Conservation (phyloP, 2,113 vertebrate genomes). For the Perccottus glenii region DNA sequence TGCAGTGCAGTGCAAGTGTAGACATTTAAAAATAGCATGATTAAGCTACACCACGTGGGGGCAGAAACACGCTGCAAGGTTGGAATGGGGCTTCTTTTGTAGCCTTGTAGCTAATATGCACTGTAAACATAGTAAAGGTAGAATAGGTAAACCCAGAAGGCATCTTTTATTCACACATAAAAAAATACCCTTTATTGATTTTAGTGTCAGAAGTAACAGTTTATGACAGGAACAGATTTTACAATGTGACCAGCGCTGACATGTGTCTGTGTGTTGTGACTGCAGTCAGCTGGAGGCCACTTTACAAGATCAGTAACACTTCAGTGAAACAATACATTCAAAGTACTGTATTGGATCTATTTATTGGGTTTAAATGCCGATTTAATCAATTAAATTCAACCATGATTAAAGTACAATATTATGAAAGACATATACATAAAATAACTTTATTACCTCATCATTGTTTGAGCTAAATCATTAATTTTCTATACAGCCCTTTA, state of each 20-base stretch:
- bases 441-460: slow-evolving; percentile 7
- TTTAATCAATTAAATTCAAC: slow-evolving; percentile 1
- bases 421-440: slow-evolving; percentile 5
- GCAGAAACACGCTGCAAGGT: background rate
- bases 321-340: background rate
- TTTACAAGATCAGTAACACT: no score
- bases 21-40: background rate
- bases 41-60: background rate
- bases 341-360: background rate
- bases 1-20: background rate
- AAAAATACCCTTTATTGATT: slow-evolving; percentile 45
- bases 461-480: slow-evolving; percentile 46
- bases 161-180: slow-evolving; percentile 13
- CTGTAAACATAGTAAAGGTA: no score
- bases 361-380: background rate
- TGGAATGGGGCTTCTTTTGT: background rate
- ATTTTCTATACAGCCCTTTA: slow-evolving; percentile 68
- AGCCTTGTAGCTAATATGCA: no score
- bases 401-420: background rate
- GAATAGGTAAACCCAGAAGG: background rate
- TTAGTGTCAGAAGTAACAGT: slow-evolving; percentile 18
- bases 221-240: slow-evolving; percentile 5
- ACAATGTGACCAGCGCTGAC: background rate
- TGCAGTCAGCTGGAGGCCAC: background rate
- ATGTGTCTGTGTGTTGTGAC: background rate